Percentiles rank a stretch among this genome's conserved stretches.
phyloP scores from a whole-genome alignment of 1,140 invertebrate species.

The Bathynomus jamesi region DNA sequence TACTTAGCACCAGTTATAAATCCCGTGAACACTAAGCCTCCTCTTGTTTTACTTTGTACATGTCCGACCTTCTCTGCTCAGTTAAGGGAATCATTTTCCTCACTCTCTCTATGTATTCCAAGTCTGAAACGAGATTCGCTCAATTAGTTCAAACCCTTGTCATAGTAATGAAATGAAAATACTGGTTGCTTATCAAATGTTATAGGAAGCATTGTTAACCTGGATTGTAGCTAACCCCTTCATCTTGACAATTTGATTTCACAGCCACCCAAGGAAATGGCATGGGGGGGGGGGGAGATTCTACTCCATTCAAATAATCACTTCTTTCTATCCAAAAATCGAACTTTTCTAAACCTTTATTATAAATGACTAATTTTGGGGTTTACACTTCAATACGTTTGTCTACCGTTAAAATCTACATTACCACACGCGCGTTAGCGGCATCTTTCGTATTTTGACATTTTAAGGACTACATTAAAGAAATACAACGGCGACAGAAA shows the following conservation, averaged over 20 bases:
- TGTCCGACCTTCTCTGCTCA: neutral
- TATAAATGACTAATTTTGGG: no score
- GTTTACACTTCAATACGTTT: no score
- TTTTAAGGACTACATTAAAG: no score
- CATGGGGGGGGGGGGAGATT: conserved; percentile 47
- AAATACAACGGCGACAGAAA: no score
- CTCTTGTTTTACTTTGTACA: neutral
- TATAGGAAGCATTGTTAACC: neutral
- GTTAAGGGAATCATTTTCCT: conserved; percentile 57
- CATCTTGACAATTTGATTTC: neutral
- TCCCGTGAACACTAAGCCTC: neutral
- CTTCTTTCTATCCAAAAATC: no score
- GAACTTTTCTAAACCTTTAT: no score
- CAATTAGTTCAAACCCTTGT: no score
- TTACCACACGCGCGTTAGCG: no score
- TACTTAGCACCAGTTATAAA: neutral
- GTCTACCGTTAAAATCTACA: no score
- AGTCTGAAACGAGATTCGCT: conserved; percentile 69
- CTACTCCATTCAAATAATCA: no score
- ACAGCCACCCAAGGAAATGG: neutral
- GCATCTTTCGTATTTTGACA: no score
- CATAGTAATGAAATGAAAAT: neutral
- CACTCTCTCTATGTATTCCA: conserved; percentile 61
- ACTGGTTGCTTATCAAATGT: neutral
- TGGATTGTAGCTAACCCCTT: neutral